phyloP scores from a whole-genome alignment of 2,113 vertebrate species.

The Hemibagrus wyckioides region DNA sequence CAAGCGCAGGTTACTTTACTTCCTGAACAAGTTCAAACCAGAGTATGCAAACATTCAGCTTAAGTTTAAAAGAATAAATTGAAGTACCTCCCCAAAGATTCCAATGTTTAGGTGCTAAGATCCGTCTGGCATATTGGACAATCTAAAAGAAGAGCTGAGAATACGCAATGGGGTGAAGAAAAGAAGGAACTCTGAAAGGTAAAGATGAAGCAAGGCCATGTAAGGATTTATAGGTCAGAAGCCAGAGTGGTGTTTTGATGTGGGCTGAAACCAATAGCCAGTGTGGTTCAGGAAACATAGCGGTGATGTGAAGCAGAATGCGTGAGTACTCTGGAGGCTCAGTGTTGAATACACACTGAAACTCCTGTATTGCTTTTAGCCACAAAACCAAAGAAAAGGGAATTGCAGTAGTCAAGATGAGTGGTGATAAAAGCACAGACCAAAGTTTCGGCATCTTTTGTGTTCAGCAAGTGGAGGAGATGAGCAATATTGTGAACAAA shows the following conservation, averaged over 20 bases:
- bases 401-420: not conserved
- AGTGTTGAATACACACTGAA: not conserved
- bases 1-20: too few relatives aligned
- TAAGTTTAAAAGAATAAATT: not conserved
- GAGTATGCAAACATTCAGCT: not conserved
- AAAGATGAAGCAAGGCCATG: not conserved
- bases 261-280: not conserved
- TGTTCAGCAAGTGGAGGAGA: not conserved
- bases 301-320: not conserved
- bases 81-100: not conserved
- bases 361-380: conserved; percentile 7
- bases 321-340: not conserved
- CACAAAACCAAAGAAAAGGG: not conserved
- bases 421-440: not conserved
- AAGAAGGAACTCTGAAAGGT: not conserved
- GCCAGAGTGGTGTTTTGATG: not conserved
- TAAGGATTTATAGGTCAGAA: not conserved
- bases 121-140: not conserved
- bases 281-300: not conserved
- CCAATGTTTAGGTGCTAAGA: not conserved
- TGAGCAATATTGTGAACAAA: not conserved
- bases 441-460: not conserved
- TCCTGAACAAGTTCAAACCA: too few relatives aligned
- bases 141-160: not conserved
- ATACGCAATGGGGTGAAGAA: not conserved